phyloP scores from a whole-genome alignment of 1,140 invertebrate species.

The Saxidomus purpurata region DNA sequence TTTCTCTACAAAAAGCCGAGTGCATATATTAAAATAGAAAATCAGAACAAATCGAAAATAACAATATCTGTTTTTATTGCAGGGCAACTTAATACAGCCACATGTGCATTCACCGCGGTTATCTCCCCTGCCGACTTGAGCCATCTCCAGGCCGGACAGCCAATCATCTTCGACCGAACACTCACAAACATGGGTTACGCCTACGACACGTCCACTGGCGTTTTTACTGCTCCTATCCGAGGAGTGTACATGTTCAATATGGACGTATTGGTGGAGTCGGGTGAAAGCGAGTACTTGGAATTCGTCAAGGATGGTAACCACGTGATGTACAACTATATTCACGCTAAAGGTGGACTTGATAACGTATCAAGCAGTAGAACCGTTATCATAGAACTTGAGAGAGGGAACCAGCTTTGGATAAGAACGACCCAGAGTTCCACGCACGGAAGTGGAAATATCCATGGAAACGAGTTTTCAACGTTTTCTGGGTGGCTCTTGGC shows the following conservation, averaged over 20 bases:
- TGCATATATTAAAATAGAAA: not conserved
- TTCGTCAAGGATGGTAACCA: slow-evolving; percentile 49
- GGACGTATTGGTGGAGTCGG: slow-evolving; percentile 1
- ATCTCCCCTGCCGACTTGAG: slow-evolving; percentile 26
- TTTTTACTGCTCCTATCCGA: slow-evolving; percentile 62
- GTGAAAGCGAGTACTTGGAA: slow-evolving; percentile 13
- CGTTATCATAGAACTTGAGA: slow-evolving; percentile 4
- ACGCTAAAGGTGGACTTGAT: not conserved
- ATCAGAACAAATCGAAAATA: not conserved
- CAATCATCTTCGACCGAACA: slow-evolving; percentile 62
- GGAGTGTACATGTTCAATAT: slow-evolving; percentile 65
- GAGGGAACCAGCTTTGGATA: slow-evolving; percentile 23
- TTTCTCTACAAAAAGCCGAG: not conserved
- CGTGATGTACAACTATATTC: not conserved
- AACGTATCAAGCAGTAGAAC: not conserved
- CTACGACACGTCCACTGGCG: slow-evolving; percentile 65
- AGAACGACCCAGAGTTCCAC: not conserved
- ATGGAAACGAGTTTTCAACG: slow-evolving; percentile 40
- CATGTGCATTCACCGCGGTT: slow-evolving; percentile 30
- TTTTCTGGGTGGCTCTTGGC: slow-evolving; percentile 43
- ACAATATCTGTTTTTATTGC: not conserved
- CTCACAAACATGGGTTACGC: slow-evolving; percentile 68
- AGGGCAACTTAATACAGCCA: slow-evolving; percentile 13
- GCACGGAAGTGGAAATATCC: not conserved
- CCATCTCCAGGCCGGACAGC: slow-evolving; percentile 14